Evolutionary conservation across 2,113 vertebrate species (phyloP).

Genomic region (Deroptyus accipitrinus): DNA sequence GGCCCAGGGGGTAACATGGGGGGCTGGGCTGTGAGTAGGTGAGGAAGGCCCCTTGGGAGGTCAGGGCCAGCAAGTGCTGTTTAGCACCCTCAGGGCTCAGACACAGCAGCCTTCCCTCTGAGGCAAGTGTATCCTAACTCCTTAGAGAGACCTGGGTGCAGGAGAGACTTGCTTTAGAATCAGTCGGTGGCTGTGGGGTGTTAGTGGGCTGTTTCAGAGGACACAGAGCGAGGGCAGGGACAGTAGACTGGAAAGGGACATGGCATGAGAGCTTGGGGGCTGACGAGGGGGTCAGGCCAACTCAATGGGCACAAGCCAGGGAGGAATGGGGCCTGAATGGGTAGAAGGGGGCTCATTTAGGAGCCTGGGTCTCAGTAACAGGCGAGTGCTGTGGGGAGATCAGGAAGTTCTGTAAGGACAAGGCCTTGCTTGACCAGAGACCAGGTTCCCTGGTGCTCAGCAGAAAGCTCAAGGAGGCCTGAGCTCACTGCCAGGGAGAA

Average conservation of each 20-base stretch:
- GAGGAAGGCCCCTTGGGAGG: not conserved
- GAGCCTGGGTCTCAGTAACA: not conserved
- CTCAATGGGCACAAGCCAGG: accelerated
- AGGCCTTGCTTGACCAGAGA: accelerated
- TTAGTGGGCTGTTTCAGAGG: not conserved
- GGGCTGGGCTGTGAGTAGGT: not conserved
- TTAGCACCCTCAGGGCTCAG: not conserved
- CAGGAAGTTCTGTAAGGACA: not conserved
- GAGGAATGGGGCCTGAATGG: not conserved
- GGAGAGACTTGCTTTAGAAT: not conserved
- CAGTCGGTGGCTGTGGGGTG: not conserved
- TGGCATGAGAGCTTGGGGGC: not conserved
- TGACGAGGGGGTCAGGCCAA: not conserved
- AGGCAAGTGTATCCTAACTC: not conserved
- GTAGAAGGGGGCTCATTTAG: not conserved
- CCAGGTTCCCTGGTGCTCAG: accelerated
- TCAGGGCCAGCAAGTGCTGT: not conserved
- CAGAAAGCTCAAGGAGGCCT: not conserved
- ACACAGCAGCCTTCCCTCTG: not conserved
- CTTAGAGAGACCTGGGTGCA: not conserved
- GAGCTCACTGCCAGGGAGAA: not conserved
- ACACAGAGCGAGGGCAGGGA: not conserved
- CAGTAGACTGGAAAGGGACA: not conserved
- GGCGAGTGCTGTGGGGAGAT: not conserved
- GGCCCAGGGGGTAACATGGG: accelerated